phyloP scores from a whole-genome alignment of 1,140 invertebrate species.

The Saccostrea cuccullata region DNA sequence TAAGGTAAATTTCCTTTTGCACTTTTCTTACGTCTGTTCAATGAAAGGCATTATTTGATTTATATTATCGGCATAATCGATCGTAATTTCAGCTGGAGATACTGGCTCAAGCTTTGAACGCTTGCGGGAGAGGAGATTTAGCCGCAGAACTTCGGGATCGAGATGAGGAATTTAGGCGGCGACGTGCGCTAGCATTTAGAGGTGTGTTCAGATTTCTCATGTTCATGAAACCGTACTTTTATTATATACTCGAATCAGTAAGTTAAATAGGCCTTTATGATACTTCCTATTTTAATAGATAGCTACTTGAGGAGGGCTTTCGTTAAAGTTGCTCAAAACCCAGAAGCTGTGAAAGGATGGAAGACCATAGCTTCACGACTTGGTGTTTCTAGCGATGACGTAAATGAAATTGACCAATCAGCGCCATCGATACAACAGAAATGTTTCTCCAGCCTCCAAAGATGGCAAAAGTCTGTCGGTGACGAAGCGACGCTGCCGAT shows the following conservation, averaged over 20 bases:
- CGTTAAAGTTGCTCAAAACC: constrained; percentile 63
- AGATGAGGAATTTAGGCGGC: constrained; percentile 62
- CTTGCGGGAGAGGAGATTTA: constrained; percentile 66
- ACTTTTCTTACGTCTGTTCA: no score
- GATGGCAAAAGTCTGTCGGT: constrained; percentile 51
- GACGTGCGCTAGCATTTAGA: constrained; percentile 53
- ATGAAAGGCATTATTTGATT: no score
- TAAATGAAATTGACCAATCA: constrained; percentile 58
- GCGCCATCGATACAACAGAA: constrained; percentile 60
- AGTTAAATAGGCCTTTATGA: not conserved
- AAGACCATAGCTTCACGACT: constrained; percentile 57
- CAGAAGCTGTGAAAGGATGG: constrained; percentile 58
- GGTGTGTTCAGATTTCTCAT: constrained; percentile 47
- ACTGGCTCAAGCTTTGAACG: constrained; percentile 62
- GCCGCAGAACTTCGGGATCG: constrained; percentile 65
- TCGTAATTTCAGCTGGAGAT: constrained; percentile 61
- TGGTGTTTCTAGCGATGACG: constrained; percentile 58
- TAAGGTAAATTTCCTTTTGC: constrained; percentile 61
- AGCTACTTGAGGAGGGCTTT: constrained; percentile 61
- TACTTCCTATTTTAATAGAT: constrained; percentile 48
- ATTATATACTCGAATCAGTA: not conserved
- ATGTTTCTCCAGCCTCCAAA: constrained; percentile 55
- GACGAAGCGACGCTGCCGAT: constrained; percentile 54
- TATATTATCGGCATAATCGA: not conserved
- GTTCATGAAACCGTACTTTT: not conserved